Evolutionary conservation across 2,113 vertebrate genomes (phyloP).

Genomic region (Climacteris rufus): DNA sequence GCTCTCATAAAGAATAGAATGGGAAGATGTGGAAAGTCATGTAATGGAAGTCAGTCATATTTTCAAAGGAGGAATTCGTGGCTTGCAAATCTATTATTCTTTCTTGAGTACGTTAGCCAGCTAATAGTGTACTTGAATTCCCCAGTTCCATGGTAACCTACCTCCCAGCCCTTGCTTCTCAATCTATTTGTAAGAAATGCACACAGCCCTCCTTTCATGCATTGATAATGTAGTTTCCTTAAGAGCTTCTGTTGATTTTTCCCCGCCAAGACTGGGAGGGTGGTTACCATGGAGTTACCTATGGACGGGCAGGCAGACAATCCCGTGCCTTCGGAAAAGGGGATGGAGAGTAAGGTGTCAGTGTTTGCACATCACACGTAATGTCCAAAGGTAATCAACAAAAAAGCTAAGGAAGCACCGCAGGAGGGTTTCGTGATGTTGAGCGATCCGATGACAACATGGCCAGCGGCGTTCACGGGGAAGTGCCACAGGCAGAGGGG

Average conservation of each 20-base stretch:
- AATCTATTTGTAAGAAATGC: neutral
- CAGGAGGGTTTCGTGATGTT: neutral
- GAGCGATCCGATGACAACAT: neutral
- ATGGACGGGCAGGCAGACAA: neutral
- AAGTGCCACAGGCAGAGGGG: neutral
- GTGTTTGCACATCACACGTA: neutral
- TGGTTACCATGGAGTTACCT: constrained; percentile 58
- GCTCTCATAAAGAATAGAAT: neutral
- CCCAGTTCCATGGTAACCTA: constrained; percentile 27
- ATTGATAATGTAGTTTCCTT: neutral
- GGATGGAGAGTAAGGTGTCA: neutral
- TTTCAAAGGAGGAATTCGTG: neutral
- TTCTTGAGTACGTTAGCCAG: neutral
- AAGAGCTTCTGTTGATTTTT: neutral
- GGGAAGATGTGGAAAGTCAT: neutral
- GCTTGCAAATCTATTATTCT: neutral
- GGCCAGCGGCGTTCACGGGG: neutral
- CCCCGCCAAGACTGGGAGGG: neutral
- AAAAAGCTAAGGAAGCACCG: neutral
- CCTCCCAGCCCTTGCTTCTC: neutral
- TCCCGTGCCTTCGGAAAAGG: neutral
- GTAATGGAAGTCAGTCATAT: neutral
- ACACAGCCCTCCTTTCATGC: neutral
- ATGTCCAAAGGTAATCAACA: neutral
- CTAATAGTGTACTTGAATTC: neutral